Evolutionary conservation across 2,113 vertebrate species (phyloP).

Genomic region (Xiphophorus couchianus): DNA sequence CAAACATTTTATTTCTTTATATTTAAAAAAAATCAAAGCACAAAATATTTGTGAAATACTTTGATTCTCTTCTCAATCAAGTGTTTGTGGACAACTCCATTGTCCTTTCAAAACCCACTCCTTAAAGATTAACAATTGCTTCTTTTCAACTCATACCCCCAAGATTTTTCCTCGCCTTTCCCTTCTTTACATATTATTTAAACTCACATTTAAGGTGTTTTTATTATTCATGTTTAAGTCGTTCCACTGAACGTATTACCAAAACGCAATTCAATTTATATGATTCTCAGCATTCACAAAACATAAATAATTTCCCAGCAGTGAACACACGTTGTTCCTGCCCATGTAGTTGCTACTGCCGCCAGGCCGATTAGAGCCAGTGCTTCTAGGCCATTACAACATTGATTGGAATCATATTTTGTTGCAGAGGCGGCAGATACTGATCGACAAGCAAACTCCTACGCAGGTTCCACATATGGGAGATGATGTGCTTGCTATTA

Average conservation of each 20-base stretch:
- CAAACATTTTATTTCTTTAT: too few species aligned
- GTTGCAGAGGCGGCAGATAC: conserved; percentile 61
- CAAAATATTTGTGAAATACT: too few species aligned
- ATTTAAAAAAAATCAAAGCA: too few species aligned
- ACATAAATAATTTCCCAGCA: conserved; percentile 26
- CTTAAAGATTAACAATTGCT: too few species aligned
- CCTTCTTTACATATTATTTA: conserved; percentile 17
- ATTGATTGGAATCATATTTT: conserved; percentile 75
- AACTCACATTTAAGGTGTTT: conserved; percentile 8
- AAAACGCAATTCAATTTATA: conserved; percentile 27
- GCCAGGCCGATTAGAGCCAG: conserved; percentile 54
- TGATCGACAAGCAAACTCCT: conserved; percentile 65
- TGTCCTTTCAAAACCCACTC: too few species aligned
- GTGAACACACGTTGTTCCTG: conserved; percentile 36
- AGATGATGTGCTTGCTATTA: conserved; percentile 48
- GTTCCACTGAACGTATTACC: background rate
- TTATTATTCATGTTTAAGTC: conserved; percentile 20
- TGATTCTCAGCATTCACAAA: conserved; percentile 31
- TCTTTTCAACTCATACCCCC: background rate
- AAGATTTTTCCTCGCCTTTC: background rate
- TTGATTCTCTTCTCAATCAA: too few species aligned
- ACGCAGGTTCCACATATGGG: conserved; percentile 65
- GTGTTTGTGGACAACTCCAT: too few species aligned
- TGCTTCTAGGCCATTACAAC: conserved; percentile 53
- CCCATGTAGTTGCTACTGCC: conserved; percentile 29